These are phyloP conservation scores for Plecotus auritus DNA, from an alignment of 2,113 vertebrate species.

Conservation along the genomic window DNA sequence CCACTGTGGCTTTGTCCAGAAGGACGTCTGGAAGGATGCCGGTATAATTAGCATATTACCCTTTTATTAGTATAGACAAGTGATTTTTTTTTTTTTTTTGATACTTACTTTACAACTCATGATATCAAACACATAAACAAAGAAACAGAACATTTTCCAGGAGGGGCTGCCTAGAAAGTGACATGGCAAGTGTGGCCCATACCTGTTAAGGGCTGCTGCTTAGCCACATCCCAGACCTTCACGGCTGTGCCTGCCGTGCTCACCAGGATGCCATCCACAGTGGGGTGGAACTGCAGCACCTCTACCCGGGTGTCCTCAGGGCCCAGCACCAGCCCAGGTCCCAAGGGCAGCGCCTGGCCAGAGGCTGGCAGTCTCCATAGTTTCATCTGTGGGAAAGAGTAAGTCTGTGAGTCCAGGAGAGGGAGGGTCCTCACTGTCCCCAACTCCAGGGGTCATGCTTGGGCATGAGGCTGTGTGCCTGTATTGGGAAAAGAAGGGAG, in stretches of 20 bases:
- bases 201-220: conserved; percentile 87
- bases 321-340: conserved; percentile 79
- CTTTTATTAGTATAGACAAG: too few species aligned
- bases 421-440: neutral
- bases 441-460: neutral
- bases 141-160: neutral
- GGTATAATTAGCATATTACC: too few species aligned
- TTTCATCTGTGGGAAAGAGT: conserved; percentile 85
- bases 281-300: conserved; percentile 89
- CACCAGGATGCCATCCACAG: conserved; percentile 84
- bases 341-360: conserved; percentile 73
- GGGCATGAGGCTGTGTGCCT: neutral
- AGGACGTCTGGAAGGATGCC: too few species aligned
- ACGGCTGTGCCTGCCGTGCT: conserved; percentile 70
- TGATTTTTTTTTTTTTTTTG: neutral
- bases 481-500: neutral
- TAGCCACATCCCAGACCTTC: conserved; percentile 88
- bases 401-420: neutral
- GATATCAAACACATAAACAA: neutral
- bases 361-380: conserved; percentile 86
- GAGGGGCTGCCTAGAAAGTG: neutral
- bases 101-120: neutral
- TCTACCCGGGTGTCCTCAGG: conserved; percentile 78
- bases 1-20: too few species aligned
- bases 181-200: neutral